Conservation (phyloP, 2,797 vertebrate species). For the Diplodus sargus region DNA sequence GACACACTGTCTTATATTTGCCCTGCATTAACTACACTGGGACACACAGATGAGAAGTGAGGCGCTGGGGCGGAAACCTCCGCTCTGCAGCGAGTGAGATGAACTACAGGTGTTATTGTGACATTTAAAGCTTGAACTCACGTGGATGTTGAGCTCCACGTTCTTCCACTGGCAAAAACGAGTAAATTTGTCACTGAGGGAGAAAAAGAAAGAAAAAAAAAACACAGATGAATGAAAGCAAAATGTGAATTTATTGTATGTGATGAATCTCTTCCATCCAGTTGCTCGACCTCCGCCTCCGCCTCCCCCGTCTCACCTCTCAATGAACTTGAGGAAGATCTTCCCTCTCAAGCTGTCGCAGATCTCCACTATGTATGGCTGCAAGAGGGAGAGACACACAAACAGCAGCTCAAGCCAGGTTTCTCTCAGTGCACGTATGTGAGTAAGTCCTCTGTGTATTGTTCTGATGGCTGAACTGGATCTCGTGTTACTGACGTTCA, state of each 20-base stretch:
- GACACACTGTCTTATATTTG: too few relatives aligned
- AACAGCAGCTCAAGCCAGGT: neutral
- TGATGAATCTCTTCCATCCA: neutral
- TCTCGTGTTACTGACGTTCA: neutral
- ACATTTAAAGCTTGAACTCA: slow-evolving; percentile 82
- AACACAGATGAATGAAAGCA: neutral
- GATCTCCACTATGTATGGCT: slow-evolving; percentile 99
- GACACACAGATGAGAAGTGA: too few relatives aligned
- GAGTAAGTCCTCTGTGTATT: slow-evolving; percentile 1
- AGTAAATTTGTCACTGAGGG: slow-evolving; percentile 95
- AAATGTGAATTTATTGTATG: neutral
- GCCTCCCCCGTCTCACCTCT: slow-evolving; percentile 87
- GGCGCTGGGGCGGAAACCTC: neutral
- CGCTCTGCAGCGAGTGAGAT: neutral
- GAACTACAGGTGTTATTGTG: neutral
- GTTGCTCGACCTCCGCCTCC: too few relatives aligned
- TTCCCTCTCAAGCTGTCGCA: slow-evolving; percentile 95
- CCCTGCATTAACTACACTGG: too few relatives aligned
- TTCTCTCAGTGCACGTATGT: slow-evolving; percentile 5
- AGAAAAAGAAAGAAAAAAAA: neutral
- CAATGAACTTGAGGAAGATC: slow-evolving; percentile 96
- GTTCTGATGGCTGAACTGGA: neutral
- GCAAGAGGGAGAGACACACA: slow-evolving; percentile 26
- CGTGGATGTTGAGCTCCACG: slow-evolving; percentile 98
- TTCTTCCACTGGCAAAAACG: slow-evolving; percentile 99